These are phyloP conservation scores for Calliphora vomitoria DNA, from an alignment of 2,888 invertebrate genomes.

Conservation along the genomic window DNA sequence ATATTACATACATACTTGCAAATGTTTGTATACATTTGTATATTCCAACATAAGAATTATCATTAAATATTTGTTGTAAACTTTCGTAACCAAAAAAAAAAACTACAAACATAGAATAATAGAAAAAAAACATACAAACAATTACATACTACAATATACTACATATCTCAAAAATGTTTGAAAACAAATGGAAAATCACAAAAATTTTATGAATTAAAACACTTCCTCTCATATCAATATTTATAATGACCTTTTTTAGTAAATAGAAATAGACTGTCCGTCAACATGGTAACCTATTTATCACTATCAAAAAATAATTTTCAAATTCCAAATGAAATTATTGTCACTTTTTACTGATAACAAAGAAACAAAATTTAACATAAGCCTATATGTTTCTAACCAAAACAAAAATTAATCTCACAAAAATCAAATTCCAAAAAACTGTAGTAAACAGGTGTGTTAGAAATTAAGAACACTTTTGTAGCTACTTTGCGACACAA, in stretches of 20 bases:
- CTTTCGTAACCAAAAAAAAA: too few species aligned
- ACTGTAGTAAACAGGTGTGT: background rate
- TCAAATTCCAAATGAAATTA: background rate
- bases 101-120: too few species aligned
- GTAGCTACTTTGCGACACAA: too few species aligned
- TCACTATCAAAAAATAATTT: background rate
- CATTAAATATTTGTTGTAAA: too few species aligned
- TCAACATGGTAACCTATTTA: conserved; percentile 21
- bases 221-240: background rate
- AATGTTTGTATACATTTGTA: background rate
- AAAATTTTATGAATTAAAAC: too few species aligned
- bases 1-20: background rate
- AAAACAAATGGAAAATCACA: too few species aligned
- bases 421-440: background rate
- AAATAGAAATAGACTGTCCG: background rate
- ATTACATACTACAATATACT: too few species aligned
- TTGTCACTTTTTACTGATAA: conserved; percentile 11
- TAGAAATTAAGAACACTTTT: background rate
- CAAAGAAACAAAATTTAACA: background rate
- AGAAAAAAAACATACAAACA: too few species aligned
- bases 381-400: background rate
- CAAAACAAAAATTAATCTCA: background rate
- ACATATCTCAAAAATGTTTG: too few species aligned
- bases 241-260: conserved; percentile 9
- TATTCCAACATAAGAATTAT: too few species aligned